A percentile compares a stretch with the other conserved stretches of the same genome.
phyloP scores from a whole-genome alignment of 2,888 invertebrate species.

The Caenorhabditis sp. region DNA sequence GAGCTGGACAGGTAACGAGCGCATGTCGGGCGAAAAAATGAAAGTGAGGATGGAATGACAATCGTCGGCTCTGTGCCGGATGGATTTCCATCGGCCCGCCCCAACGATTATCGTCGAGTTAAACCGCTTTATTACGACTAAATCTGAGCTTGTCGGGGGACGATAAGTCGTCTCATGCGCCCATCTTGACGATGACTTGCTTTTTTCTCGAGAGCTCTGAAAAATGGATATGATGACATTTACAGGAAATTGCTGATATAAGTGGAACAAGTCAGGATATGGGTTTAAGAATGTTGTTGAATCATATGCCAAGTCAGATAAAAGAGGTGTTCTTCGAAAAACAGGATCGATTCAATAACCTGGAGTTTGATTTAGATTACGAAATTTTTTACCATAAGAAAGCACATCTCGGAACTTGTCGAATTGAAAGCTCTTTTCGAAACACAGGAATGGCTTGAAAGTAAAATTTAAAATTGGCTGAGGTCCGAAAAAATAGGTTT shows the following conservation, averaged over 20 bases:
- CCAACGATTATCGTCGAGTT: conserved; percentile 55
- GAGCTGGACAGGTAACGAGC: conserved; percentile 49
- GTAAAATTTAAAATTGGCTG: too few relatives aligned
- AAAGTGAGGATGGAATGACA: conserved; percentile 42
- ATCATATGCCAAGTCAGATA: neutral
- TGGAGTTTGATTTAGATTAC: neutral
- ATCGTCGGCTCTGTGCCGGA: conserved; percentile 16
- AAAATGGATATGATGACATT: conserved; percentile 32
- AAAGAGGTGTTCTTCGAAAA: neutral
- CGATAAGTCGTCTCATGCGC: conserved; percentile 53
- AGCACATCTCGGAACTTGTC: too few relatives aligned
- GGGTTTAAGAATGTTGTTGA: conserved; percentile 9
- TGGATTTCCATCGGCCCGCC: conserved; percentile 48
- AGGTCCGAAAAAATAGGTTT: neutral
- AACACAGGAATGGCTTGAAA: too few relatives aligned
- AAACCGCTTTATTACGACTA: conserved; percentile 60
- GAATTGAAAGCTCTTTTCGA: too few relatives aligned
- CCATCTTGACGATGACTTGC: conserved; percentile 40
- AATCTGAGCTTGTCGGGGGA: conserved; percentile 28
- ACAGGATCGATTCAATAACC: neutral
- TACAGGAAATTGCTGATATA: neutral
- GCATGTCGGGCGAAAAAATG: conserved; percentile 43
- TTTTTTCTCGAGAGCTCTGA: conserved; percentile 7
- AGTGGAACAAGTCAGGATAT: conserved; percentile 16
- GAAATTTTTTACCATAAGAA: neutral